These are phyloP conservation scores for Apoderus coryli DNA, from an alignment of 2,888 invertebrate genomes.

Conservation along the genomic window DNA sequence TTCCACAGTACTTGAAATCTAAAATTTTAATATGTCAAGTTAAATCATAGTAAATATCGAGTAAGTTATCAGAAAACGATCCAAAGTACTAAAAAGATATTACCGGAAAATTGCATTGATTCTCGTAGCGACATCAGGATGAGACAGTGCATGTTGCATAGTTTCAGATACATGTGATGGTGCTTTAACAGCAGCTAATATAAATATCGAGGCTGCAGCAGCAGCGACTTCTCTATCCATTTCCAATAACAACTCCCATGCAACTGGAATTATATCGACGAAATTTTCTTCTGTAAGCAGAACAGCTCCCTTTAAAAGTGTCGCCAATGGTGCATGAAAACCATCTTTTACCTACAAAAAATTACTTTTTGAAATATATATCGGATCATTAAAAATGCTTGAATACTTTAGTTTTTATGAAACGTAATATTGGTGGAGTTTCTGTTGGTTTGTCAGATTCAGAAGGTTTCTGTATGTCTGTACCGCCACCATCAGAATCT, in stretches of 20 bases:
- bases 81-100: too few species aligned
- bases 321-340: slow-evolving; percentile 79
- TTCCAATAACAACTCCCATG: slow-evolving; percentile 91
- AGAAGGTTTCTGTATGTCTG: too few species aligned
- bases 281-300: slow-evolving; percentile 80
- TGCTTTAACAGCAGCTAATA: slow-evolving; percentile 83
- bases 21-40: too few species aligned
- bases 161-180: slow-evolving; percentile 80
- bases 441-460: slow-evolving; percentile 45
- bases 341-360: slow-evolving; percentile 60
- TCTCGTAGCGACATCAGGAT: slow-evolving; percentile 67
- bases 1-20: slow-evolving; percentile 94
- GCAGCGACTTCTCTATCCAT: slow-evolving; percentile 78
- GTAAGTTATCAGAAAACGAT: too few species aligned
- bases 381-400: too few species aligned
- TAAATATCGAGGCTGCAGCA: slow-evolving; percentile 77
- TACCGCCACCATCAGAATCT: slow-evolving; percentile 37
- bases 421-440: slow-evolving; percentile 58
- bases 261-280: slow-evolving; percentile 74
- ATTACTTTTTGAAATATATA: too few species aligned
- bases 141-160: slow-evolving; percentile 77
- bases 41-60: too few species aligned
- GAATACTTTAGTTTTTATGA: slow-evolving; percentile 59
- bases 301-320: slow-evolving; percentile 78
- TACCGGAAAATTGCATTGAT: slow-evolving; percentile 70